Percentiles rank a stretch among this genome's conserved stretches.
phyloP scores from a whole-genome alignment of 2,113 vertebrate species.

The Morphnarchus princeps region DNA sequence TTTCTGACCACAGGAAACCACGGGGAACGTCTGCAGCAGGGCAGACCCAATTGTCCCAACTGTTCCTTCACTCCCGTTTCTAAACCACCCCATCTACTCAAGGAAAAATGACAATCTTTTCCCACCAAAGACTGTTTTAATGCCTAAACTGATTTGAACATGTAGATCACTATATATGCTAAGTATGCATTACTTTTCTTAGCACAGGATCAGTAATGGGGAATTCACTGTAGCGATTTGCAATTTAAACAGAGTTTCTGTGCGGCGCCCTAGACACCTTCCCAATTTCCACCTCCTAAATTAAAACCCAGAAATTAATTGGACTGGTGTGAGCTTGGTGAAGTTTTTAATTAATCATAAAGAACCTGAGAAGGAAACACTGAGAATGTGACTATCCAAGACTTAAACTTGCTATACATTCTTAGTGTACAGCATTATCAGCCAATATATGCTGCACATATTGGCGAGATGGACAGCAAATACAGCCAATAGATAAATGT shows the following conservation, averaged over 20 bases:
- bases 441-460: not conserved
- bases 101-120: not conserved
- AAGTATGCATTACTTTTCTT: not conserved
- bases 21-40: not conserved
- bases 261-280: not conserved
- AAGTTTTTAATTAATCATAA: not conserved
- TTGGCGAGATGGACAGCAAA: not conserved
- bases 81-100: not conserved
- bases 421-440: not conserved
- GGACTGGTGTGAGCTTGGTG: not conserved
- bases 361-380: not conserved
- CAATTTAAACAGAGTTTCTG: not conserved
- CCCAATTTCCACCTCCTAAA: not conserved
- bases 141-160: not conserved
- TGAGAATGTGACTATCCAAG: not conserved
- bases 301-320: not conserved
- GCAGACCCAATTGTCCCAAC: not conserved
- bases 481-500: not conserved
- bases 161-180: not conserved
- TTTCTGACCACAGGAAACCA: not conserved
- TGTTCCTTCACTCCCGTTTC: not conserved
- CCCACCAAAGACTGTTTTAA: not conserved
- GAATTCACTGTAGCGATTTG: not conserved
- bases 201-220: not conserved
- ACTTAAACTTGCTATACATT: not conserved